phyloP scores from a whole-genome alignment of 2,797 vertebrate genomes.

The Cyprinodon diabolis region DNA sequence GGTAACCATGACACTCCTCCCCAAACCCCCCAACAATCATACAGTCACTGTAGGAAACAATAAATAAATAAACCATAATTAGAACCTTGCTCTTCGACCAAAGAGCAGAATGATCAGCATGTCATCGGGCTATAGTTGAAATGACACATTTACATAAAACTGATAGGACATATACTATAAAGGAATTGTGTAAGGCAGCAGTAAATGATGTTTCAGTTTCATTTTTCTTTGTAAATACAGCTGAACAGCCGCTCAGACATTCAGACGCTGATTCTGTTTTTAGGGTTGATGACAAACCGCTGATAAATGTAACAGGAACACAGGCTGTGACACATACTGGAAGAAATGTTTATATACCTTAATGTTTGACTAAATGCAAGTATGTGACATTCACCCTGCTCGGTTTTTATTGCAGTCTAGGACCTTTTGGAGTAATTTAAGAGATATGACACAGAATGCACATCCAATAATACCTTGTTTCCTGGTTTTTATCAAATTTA shows the following conservation, averaged over 20 bases:
- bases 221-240: not conserved
- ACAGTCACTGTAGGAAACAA: not conserved
- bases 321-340: constrained; percentile 46
- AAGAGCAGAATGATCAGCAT: not conserved
- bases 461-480: not conserved
- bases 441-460: not conserved
- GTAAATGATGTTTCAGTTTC: not conserved
- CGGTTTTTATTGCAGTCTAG: not conserved
- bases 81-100: not conserved
- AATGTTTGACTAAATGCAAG: constrained; percentile 2
- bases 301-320: constrained; percentile 15
- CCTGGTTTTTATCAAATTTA: not conserved
- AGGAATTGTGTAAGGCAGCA: not conserved
- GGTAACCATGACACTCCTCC: not conserved
- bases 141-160: not conserved
- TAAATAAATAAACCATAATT: not conserved
- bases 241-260: not conserved
- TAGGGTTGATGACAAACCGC: constrained; percentile 2
- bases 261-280: not conserved
- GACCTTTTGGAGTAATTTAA: not conserved
- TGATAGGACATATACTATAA: not conserved
- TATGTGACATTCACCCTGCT: not conserved
- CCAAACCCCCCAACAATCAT: not conserved
- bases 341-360: not conserved
- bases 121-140: not conserved